Percentiles rank a stretch among this genome's conserved stretches.
These are phyloP conservation scores for Caenorhabditis sulstoni DNA, from an alignment of 2,888 invertebrate genomes.

Conservation along the genomic window DNA sequence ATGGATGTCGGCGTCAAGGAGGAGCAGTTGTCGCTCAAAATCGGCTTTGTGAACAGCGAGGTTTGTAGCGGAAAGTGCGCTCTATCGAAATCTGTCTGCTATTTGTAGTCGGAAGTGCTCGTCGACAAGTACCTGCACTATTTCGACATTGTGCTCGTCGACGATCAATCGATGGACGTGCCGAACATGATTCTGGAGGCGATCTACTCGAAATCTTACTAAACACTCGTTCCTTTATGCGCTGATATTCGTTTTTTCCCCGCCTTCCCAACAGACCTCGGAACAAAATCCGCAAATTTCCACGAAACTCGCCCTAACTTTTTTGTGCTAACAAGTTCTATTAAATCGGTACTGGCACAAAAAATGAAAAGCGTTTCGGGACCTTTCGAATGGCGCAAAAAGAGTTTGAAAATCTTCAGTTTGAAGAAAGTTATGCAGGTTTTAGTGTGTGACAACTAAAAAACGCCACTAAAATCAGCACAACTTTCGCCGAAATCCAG, in stretches of 20 bases:
- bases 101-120: conserved; percentile 54
- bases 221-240: background rate
- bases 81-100: background rate
- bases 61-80: background rate
- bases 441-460: no score
- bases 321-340: no score
- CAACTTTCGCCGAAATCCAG: no score
- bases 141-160: conserved; percentile 92
- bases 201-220: conserved; percentile 36
- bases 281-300: no score
- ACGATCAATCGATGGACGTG: conserved; percentile 87
- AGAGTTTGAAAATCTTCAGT: no score
- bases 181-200: conserved; percentile 63
- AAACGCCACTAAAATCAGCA: no score
- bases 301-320: no score
- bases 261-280: no score
- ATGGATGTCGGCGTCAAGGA: conserved; percentile 92
- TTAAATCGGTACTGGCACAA: no score
- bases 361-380: no score
- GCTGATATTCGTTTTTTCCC: conserved; percentile 19
- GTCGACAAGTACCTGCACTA: conserved; percentile 61
- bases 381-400: no score
- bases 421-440: no score
- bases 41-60: conserved; percentile 89
- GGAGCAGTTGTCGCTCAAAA: conserved; percentile 86